Base-by-base conservation (phyloP, 1,140 invertebrate species). In the Yoshiicerus persimilis region DNA sequence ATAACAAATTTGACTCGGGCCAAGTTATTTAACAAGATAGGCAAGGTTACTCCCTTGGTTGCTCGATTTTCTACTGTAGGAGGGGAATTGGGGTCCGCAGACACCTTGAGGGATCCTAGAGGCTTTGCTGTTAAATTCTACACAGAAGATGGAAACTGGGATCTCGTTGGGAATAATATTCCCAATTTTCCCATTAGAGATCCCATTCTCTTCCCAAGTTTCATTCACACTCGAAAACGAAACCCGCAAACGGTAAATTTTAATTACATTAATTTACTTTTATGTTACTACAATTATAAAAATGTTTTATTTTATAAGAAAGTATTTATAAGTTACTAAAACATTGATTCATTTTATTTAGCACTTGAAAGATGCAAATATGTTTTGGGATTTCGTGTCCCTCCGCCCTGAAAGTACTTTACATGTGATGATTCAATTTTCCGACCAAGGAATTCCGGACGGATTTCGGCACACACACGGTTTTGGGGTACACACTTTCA, bases 81-180 rank as follows among this genome's bases (percentile, higher is more conserved):
- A 89, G 94, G 94, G 39, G 94, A 95, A 91, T 93, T 92, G 88
- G 95, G 95, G 5, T 94, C 94, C 34, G 92, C 93, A n/a, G 93
- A 93, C 87, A 93, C 92, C 64, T 93, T 89, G 88, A 89, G 89
- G 27, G 98, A 99, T 93, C 97, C 97, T 6, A 94, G 98, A 91
- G 98, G 98, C 87, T 99, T 99, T 93, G 97, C 98, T 62, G 93
- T 99, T 0, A 99, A 99, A 92, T 97, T 99, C 92, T 99, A 99
- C 92, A 98, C 98, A 5, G 97, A 99, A 88, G 97, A 99, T 91
- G 98, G 98, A 47, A 96, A 97, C 92, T 99, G 97, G 97, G 98
- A 99, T 94, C 92, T 99, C 86, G 97, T 98, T 64, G 97, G 98
- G 20, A 99, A 99, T 92, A 99, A 99, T 92, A 99, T 97, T 0